Conservation (phyloP, 2,113 vertebrate genomes). For the Sylvia atricapilla region DNA sequence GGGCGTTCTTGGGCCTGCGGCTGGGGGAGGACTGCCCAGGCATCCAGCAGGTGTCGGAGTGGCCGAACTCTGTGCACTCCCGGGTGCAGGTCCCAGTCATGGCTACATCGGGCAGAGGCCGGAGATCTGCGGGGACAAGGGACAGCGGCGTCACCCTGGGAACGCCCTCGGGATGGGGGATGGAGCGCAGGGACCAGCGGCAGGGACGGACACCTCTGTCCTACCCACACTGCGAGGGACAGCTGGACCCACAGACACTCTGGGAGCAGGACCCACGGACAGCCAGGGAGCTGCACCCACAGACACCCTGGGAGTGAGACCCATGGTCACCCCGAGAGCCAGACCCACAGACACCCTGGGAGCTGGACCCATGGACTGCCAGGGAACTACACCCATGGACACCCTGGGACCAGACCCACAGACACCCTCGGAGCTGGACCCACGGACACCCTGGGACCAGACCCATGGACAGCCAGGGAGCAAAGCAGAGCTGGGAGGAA, state of each 20-base stretch:
- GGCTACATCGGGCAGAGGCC: constrained; percentile 94
- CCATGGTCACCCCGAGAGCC: rapidly evolving
- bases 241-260: not conserved
- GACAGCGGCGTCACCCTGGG: not conserved
- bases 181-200: not conserved
- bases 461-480: not conserved
- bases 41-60: constrained; percentile 99
- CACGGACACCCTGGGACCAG: rapidly evolving
- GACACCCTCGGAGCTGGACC: not conserved
- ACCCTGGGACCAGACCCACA: rapidly evolving
- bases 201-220: rapidly evolving
- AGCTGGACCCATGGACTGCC: not conserved
- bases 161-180: rapidly evolving
- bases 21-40: constrained; percentile 94
- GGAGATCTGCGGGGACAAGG: constrained; percentile 79
- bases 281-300: rapidly evolving
- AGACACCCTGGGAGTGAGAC: not conserved
- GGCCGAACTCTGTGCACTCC: constrained; percentile 96
- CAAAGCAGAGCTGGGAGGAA: not conserved
- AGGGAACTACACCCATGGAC: not conserved
- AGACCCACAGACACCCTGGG: not conserved
- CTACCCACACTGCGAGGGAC: not conserved
- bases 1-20: constrained; percentile 87
- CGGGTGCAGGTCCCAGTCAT: constrained; percentile 97
- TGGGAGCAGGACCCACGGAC: rapidly evolving